Evolutionary conservation across 2,797 vertebrate genomes (phyloP).

Genomic region (Cossypha niveicapilla): DNA sequence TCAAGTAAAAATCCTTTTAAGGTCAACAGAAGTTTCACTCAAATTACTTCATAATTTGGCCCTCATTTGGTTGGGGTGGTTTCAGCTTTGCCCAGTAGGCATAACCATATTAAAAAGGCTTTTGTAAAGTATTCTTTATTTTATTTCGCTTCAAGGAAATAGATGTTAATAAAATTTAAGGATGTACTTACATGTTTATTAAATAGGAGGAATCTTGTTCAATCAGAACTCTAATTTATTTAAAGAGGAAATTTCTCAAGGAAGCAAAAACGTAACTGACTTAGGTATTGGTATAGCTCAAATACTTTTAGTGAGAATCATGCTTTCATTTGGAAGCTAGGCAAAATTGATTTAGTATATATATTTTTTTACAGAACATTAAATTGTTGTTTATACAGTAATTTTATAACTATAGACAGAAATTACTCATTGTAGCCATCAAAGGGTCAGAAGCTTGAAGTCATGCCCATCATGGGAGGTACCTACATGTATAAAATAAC

Average conservation of each 20-base stretch:
- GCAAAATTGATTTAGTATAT: background rate
- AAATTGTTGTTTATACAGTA: constrained; percentile 8
- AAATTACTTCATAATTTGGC: constrained; percentile 53
- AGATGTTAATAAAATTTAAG: constrained; percentile 40
- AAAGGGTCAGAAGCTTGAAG: constrained; percentile 17
- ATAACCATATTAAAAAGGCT: constrained; percentile 11
- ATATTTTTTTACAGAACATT: background rate
- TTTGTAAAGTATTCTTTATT: constrained; percentile 26
- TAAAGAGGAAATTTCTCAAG: constrained; percentile 6
- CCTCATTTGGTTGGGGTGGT: constrained; percentile 1
- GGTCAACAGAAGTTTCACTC: constrained; percentile 31
- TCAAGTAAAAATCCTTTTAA: constrained; percentile 13
- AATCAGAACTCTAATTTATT: constrained; percentile 14
- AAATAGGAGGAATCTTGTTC: constrained; percentile 15
- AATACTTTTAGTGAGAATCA: constrained; percentile 24
- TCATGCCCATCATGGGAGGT: background rate
- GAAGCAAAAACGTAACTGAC: constrained; percentile 14
- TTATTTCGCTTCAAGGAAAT: constrained; percentile 49
- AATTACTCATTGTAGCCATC: background rate
- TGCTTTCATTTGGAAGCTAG: background rate
- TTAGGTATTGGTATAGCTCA: background rate
- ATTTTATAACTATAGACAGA: background rate
- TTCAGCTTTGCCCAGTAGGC: constrained; percentile 31
- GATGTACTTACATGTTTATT: constrained; percentile 25
- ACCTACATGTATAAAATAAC: background rate